A percentile compares a stretch with the other conserved stretches of the same genome.
Conservation (phyloP, 2,797 vertebrate genomes). For the Hybognathus amarus region DNA sequence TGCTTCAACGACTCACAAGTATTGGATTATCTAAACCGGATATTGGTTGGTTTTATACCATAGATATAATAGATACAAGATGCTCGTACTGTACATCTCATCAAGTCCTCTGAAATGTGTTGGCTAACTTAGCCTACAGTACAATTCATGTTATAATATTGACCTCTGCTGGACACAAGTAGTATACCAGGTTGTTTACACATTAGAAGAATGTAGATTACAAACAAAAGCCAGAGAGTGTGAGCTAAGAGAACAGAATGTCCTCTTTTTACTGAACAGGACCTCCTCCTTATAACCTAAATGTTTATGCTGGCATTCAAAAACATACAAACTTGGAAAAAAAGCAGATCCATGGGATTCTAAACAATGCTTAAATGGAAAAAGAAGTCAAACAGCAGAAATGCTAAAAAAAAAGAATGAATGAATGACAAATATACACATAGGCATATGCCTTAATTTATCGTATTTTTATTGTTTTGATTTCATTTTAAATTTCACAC, state of each 20-base stretch:
- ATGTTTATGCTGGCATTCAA: background rate
- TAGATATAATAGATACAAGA: background rate
- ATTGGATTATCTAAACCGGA: no score
- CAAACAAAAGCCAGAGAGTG: slow-evolving; percentile 6
- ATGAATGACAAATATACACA: background rate
- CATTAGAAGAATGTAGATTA: background rate
- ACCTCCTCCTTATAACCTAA: background rate
- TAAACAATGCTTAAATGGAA: background rate
- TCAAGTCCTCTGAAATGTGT: background rate
- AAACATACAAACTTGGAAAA: background rate
- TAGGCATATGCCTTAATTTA: background rate
- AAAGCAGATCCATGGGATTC: background rate
- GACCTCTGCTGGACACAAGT: slow-evolving; percentile 49
- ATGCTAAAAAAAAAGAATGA: background rate
- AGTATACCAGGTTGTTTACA: slow-evolving; percentile 61
- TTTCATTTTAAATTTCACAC: background rate
- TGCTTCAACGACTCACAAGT: no score
- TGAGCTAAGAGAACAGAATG: slow-evolving; percentile 34
- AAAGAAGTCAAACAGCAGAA: background rate
- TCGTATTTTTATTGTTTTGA: background rate
- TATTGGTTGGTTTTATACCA: no score
- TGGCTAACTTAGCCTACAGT: background rate
- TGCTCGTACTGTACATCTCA: background rate
- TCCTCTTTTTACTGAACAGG: slow-evolving; percentile 19
- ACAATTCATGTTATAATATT: background rate